Percentiles rank a stretch among this genome's conserved stretches.
phyloP scores from a whole-genome alignment of 2,797 vertebrate genomes.

The Graptemys geographica region DNA sequence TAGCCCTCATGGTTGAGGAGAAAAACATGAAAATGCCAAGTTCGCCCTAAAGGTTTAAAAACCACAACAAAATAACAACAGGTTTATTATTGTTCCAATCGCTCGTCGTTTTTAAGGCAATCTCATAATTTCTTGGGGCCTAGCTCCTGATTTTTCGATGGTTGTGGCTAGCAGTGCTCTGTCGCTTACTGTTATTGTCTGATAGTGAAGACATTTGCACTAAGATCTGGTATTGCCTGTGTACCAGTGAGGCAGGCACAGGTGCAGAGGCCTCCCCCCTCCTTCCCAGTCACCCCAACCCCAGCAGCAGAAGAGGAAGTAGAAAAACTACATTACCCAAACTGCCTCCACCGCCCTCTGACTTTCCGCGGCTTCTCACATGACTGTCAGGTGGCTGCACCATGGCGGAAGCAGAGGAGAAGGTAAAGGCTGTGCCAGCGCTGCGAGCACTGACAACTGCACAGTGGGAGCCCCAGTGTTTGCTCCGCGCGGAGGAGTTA shows the following conservation, averaged over 20 bases:
- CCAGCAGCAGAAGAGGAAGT: not conserved
- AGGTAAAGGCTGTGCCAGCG: slow-evolving; percentile 79
- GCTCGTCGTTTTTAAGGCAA: not conserved
- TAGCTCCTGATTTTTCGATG: not conserved
- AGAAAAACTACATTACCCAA: slow-evolving; percentile 87
- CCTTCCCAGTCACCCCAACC: not conserved
- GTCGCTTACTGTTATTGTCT: not conserved
- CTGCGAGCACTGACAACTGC: accelerated
- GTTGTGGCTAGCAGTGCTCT: not conserved
- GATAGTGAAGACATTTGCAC: not conserved
- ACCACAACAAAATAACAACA: not conserved
- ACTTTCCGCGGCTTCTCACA: slow-evolving; percentile 76
- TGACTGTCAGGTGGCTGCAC: slow-evolving; percentile 72
- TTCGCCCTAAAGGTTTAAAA: not conserved
- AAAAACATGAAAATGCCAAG: not conserved
- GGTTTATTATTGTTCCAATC: not conserved
- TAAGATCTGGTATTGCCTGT: not conserved
- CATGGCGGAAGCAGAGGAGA: slow-evolving; percentile 90
- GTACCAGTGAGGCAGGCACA: accelerated
- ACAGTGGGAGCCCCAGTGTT: accelerated
- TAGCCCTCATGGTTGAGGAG: not conserved
- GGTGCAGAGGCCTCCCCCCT: not conserved
- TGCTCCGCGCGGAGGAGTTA: not conserved
- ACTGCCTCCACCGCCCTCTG: not conserved
- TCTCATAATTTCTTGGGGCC: not conserved